Base-by-base conservation (phyloP, 2,797 vertebrate genomes). In the Petrocephalus sullivani region DNA sequence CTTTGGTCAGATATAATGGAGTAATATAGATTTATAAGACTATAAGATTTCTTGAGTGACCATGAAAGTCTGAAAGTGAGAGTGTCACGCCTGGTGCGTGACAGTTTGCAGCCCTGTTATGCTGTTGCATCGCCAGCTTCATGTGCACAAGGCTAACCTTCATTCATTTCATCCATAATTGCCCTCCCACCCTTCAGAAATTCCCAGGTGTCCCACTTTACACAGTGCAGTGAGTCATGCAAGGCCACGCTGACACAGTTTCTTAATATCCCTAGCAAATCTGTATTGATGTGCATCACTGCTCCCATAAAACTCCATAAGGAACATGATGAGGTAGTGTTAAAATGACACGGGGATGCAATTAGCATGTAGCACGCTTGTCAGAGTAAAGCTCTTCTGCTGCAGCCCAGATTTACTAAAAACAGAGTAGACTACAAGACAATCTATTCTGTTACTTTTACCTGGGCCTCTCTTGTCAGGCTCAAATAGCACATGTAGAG, bases 281-380 rank as follows among this genome's bases (percentile, higher is more conserved):
- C 67, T 71, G 33, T 67, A 33, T 23, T 14, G 28, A 67, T 67
- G 64, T 67, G 64, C 28, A 67, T 67, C 4, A 28, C 64, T 67
- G 64, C 82, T 84, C 56, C 9, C n/a, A 53, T 54, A 21, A 54
- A 84, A 51, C 3, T 51, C 21, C 51, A 56, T 56, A 23, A 56
- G 28, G 41, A 28, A 8, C 53, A 83, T 4, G 54, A 51, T 28
- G 6, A 75, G n/a, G 90, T 88, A 88, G 89, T 90, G 89, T 91
- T 89, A 88, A 90, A 91, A 93, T 96, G 94, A 96, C 92, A 95
- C 95, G 94, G 96, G 94, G 91, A 88, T 93, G 90, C 93, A 94
- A 96, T 96, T 96, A 95, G 23, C 88, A 71, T 86, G 19, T 7
- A 75, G 14, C 49, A 33, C 56, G 4, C 21, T 67, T 41, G 49